Base-by-base conservation (phyloP, 92 coral and sea anemone genomes). In the Porites cylindrica region DNA sequence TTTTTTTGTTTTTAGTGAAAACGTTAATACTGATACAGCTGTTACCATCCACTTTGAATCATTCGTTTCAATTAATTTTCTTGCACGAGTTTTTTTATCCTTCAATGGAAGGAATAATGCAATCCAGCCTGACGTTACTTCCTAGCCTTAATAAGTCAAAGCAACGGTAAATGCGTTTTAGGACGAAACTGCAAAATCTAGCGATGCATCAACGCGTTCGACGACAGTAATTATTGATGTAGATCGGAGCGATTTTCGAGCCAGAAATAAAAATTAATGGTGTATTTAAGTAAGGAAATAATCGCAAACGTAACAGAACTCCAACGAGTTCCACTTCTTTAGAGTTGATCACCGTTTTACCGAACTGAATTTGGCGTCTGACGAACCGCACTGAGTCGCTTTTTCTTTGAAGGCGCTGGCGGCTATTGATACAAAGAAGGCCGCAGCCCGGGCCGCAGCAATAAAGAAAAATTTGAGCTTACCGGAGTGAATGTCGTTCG, bases 21-120 rank as follows among this genome's bases (percentile, higher is more conserved):
- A 51, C 70, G 80, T 17, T 50, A 4, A 38, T 38, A 38, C 6
- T 38, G 47, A 38, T 29, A 54, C 80, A 83, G 87, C 87, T 83
- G 79, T 65, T 76, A 21, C 52, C 11, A 65, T 83, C 74, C 80
- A 51, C 80, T 74, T 51, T 77, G 71, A 77, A 81, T 81, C 54
- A 66, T 79, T 63, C 61, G 62, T 65, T 79, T 47, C 59, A 79
- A 52, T 64, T 56, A 81, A 81, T 81, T 77, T 52, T 81, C 68
- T 69, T 70, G 47, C 29, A 56, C 11, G 16, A 56, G 79, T n/a
- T 26, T 51, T 38, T 58, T 59, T 70, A 58, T 32, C 71, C 78
- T 70, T n/a, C 60, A 56, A 18, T 69, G 68, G 47, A 81, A 68
- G 19, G 23, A 10, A 29, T 59, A 69, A 50, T 66, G 1, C n/a